Evolutionary conservation across 2,888 invertebrate species (phyloP).

Genomic region (Nycteola revayana): DNA sequence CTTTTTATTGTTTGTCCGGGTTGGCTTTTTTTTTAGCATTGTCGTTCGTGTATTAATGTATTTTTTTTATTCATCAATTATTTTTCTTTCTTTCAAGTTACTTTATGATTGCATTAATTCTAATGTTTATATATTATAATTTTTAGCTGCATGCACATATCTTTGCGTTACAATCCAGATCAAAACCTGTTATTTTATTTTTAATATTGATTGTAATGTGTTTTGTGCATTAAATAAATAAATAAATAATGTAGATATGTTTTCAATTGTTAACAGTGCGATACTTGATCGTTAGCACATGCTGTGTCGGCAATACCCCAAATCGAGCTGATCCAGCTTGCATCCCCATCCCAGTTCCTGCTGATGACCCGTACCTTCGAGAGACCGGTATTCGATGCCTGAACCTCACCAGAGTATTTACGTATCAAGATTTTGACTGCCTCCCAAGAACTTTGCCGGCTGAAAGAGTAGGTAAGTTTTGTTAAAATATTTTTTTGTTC

Average conservation of each 20-base stretch:
- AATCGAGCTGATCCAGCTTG: slow-evolving; percentile 35
- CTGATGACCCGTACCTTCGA: slow-evolving; percentile 44
- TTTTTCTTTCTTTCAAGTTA: neutral
- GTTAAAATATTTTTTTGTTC: too few species aligned
- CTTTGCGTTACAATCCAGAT: too few species aligned
- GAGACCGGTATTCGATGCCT: slow-evolving; percentile 40
- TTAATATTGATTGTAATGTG: too few species aligned
- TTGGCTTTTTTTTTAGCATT: too few species aligned
- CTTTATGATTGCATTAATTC: neutral
- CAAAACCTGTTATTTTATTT: too few species aligned
- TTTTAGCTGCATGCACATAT: too few species aligned
- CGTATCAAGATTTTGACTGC: slow-evolving; percentile 44
- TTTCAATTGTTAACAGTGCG: slow-evolving; percentile 19
- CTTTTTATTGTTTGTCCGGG: too few species aligned
- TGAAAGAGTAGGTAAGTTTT: slow-evolving; percentile 41
- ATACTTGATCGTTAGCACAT: slow-evolving; percentile 30
- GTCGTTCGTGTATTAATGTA: too few species aligned
- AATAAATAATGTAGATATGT: too few species aligned
- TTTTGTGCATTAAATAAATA: too few species aligned
- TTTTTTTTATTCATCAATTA: neutral
- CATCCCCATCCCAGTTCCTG: slow-evolving; percentile 42
- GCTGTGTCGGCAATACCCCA: slow-evolving; percentile 37
- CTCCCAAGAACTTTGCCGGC: slow-evolving; percentile 37
- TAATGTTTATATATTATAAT: neutral
- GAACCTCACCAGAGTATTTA: slow-evolving; percentile 46